Evolutionary conservation across 2,888 invertebrate genomes (phyloP), one percentile per base, ranked within the genome.

Genomic region (Mycalesis mineus): DNA sequence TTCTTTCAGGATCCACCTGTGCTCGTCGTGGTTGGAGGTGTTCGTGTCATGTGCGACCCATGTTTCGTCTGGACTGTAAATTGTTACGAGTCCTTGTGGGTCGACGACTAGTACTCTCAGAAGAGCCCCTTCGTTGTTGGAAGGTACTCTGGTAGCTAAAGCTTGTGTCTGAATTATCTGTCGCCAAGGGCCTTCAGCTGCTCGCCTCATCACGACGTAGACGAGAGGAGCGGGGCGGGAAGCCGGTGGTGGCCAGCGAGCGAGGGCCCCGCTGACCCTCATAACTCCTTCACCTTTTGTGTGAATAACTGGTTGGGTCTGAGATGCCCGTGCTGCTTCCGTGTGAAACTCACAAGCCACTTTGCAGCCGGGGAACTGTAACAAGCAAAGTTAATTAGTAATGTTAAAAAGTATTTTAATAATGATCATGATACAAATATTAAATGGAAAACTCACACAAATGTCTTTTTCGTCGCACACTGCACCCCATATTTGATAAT

Each of bases 341-440:
- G 91, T 90, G 76, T 93, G 93, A 74, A 94, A 94, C 68, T 92
- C 91, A 76, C 94, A 94, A 29, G 94, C 93, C 68, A 93, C 92
- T 80, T 93, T 93, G 78, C 94, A 94, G 50, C 94, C 94, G 53
- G 93, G 92, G 74, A 93, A 93, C 94, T 94, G 91, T 55, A 88
- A 91, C 74, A 37, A 77, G 77, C 2, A 41, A n/a, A 51, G 5
- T 22, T 5, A 22, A 22, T 22, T 22, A 4, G 22, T 4, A 22
- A 22, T 22, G 5, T 22, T 4, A 22, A 4, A 22, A 22, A 22
- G 5, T 5, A 22, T 22, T 5, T 22, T 5, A 4, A 22, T 22
- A 2, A 22, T 5, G 22, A 4, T 22, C 5, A 22, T n/a, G 52
- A 33, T 33, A 29, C n/a, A 53, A 44, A 55, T 55, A 51, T 17